phyloP scores from a whole-genome alignment of 2,113 vertebrate genomes.

The Orientallactaga bullata region DNA sequence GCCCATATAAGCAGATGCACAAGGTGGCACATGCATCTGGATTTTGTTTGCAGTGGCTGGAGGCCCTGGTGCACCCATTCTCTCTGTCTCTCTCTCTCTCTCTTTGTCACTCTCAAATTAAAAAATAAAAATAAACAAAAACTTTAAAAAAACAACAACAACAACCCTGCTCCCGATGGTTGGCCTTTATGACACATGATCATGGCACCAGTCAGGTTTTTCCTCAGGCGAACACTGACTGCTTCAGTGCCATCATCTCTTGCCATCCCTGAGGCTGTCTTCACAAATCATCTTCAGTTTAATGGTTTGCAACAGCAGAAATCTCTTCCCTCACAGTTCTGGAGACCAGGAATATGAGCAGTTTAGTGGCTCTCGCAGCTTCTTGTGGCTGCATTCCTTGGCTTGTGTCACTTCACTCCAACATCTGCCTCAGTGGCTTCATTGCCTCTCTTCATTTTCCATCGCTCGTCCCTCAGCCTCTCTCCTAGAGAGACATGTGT shows the following conservation, averaged over 20 bases:
- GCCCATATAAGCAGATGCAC: too few species aligned
- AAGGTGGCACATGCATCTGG: too few species aligned
- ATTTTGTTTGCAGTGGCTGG: too few species aligned
- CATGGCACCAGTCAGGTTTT: neutral
- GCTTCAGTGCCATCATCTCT: neutral
- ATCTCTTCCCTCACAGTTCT: too few species aligned
- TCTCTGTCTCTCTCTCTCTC: too few species aligned
- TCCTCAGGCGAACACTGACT: neutral
- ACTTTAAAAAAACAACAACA: too few species aligned
- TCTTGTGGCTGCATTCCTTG: neutral
- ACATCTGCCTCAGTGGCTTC: neutral
- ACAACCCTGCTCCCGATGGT: too few species aligned
- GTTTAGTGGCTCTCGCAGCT: too few species aligned
- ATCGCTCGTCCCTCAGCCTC: neutral
- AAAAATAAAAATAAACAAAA: too few species aligned
- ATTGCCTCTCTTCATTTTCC: neutral
- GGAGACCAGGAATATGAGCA: too few species aligned
- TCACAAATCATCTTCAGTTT: neutral
- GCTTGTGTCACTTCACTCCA: neutral
- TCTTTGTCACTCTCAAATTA: too few species aligned
- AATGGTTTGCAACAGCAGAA: neutral
- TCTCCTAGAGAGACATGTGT: neutral
- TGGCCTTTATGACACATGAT: neutral
- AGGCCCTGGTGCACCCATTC: too few species aligned
- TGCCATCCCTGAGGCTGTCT: neutral